Conservation (phyloP, 92 coral and sea anemone genomes). For the Diadumene lineata region DNA sequence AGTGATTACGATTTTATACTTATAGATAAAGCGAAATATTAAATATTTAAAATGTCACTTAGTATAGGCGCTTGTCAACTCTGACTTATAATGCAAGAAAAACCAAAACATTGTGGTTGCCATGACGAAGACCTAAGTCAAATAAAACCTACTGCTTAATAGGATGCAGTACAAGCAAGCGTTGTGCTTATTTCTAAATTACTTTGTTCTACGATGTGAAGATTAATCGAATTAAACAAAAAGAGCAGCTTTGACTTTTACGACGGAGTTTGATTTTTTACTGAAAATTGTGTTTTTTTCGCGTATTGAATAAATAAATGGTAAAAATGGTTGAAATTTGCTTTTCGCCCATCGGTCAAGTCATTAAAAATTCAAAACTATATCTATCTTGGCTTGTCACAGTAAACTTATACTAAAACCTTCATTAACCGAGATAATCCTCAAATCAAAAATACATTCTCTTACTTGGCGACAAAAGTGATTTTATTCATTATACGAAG, state of each 20-base stretch:
- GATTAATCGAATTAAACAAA: not conserved
- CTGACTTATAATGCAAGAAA: not conserved
- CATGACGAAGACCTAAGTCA: not conserved
- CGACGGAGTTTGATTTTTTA: no score
- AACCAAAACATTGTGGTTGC: not conserved
- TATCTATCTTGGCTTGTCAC: not conserved
- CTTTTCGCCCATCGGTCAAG: constrained; percentile 16
- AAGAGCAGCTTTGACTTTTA: no score
- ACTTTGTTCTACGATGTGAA: not conserved
- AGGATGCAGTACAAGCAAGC: not conserved
- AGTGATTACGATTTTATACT: not conserved
- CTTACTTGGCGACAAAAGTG: no score
- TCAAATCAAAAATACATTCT: not conserved
- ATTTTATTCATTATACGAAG: no score
- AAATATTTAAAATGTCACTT: not conserved
- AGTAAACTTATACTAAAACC: not conserved
- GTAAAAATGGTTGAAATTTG: constrained; percentile 1
- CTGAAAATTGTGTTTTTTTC: no score
- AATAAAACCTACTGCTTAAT: not conserved
- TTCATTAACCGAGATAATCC: not conserved
- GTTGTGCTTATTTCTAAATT: not conserved
- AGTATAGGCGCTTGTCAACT: not conserved
- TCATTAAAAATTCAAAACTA: constrained; percentile 22
- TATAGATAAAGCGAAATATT: not conserved
- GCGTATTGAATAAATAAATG: not conserved